phyloP scores from a whole-genome alignment of 2,113 vertebrate species.

The Cyprinodon variegatus region DNA sequence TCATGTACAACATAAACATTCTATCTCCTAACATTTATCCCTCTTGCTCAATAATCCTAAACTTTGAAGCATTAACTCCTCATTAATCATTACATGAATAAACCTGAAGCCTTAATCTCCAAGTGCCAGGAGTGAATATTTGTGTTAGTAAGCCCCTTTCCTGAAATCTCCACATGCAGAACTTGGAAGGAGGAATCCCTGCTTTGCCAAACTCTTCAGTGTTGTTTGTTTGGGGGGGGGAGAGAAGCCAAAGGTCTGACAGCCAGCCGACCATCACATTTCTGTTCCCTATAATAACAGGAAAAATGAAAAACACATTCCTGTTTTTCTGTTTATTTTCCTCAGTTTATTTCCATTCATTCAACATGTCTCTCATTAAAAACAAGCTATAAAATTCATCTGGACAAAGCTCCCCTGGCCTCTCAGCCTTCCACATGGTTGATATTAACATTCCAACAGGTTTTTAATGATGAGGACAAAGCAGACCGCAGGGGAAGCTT shows the following conservation, averaged over 20 bases:
- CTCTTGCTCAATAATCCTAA: background rate
- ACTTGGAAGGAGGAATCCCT: slow-evolving; percentile 62
- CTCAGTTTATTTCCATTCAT: slow-evolving; percentile 48
- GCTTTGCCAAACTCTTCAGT: slow-evolving; percentile 70
- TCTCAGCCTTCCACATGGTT: slow-evolving; percentile 71
- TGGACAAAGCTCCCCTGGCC: slow-evolving; percentile 1
- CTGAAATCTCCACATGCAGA: slow-evolving; percentile 68
- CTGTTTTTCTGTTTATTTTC: slow-evolving; percentile 14
- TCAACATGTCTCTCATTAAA: slow-evolving; percentile 33
- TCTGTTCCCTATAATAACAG: slow-evolving; percentile 45
- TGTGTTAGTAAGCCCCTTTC: slow-evolving; percentile 54
- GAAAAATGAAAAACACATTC: slow-evolving; percentile 41
- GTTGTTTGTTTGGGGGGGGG: slow-evolving; percentile 72
- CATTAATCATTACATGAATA: slow-evolving; percentile 27
- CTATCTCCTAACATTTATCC: too few relatives aligned
- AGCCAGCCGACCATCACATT: slow-evolving; percentile 48
- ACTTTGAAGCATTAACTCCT: background rate
- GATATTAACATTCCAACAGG: slow-evolving; percentile 79
- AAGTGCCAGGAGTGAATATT: slow-evolving; percentile 31
- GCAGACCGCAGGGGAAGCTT: slow-evolving; percentile 56
- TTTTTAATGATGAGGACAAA: slow-evolving; percentile 71
- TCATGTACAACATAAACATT: background rate
- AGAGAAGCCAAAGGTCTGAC: slow-evolving; percentile 48
- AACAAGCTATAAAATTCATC: slow-evolving; percentile 50
- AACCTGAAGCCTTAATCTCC: slow-evolving; percentile 10